Evolutionary conservation across 2,888 invertebrate genomes (phyloP).

Genomic region (Anticlea derivata): DNA sequence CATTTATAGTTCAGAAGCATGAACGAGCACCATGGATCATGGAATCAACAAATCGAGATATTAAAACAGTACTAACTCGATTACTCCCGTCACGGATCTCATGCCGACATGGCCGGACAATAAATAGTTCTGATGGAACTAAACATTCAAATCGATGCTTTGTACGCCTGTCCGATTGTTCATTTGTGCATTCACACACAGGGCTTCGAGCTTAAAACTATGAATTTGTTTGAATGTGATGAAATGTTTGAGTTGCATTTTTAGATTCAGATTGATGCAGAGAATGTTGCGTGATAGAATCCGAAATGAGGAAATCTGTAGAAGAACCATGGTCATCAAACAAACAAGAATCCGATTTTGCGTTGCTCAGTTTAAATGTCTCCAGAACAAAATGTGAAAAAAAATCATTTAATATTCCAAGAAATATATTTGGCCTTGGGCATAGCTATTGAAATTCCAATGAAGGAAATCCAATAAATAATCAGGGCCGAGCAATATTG

Average conservation of each 20-base stretch:
- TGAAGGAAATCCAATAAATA: slow-evolving; percentile 29
- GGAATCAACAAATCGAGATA: slow-evolving; percentile 21
- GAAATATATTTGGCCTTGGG: neutral
- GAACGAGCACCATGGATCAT: no score
- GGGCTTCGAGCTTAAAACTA: slow-evolving; percentile 18
- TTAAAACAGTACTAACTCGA: slow-evolving; percentile 28
- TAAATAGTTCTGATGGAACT: slow-evolving; percentile 38
- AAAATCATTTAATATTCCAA: neutral
- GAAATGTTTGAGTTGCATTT: neutral
- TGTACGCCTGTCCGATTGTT: slow-evolving; percentile 47
- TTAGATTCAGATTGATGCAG: no score
- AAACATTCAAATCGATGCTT: slow-evolving; percentile 47
- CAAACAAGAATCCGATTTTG: no score
- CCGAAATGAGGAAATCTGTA: no score
- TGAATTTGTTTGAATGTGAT: slow-evolving; percentile 11
- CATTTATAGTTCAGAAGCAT: slow-evolving; percentile 20
- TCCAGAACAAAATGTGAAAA: neutral
- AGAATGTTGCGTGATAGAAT: no score
- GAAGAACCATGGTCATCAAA: no score
- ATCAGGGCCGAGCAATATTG: slow-evolving; percentile 29
- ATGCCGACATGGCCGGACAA: slow-evolving; percentile 28
- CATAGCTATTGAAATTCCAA: slow-evolving; percentile 10
- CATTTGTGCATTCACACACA: slow-evolving; percentile 22
- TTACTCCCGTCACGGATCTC: slow-evolving; percentile 41
- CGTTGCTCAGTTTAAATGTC: neutral